Evolutionary conservation across 2,113 vertebrate species (phyloP), one percentile per base, ranked within the genome.

Genomic region (Halcyon senegalensis): DNA sequence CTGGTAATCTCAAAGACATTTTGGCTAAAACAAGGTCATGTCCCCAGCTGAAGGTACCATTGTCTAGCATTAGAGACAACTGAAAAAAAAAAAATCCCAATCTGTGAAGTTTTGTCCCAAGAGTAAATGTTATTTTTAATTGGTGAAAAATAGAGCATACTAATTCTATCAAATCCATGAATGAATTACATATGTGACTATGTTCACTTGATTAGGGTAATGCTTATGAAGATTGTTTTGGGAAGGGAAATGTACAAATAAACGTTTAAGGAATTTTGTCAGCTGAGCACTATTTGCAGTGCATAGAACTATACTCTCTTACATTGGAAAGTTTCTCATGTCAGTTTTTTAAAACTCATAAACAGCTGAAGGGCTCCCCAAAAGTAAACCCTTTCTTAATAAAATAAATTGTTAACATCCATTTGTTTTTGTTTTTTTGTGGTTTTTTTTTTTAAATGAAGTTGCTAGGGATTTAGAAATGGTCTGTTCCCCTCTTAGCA

Each of bases 151-250:
- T 96, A 90, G 96, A 97, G 95, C 96, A 94, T 93, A 63, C 76
- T 97, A 97, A 97, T 97, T 94, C 76, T 92, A 95, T 97, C 94
- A 96, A 96, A 95, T 92, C 83, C 89, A 16, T 93, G 94, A 97
- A 84, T 95, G 89, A 96, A 89, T 93, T 93, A 90, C 94, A 93
- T 95, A 96, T 96, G 96, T 92, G 95, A 51, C 94, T 89, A 16
- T 90, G 50, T 92, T 95, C 72, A 92, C 73, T 87, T 96, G 79
- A 94, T 97, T 97, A 94, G 27, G 7, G 37, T 68, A 84, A 92
- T 87, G 96, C 94, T 96, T 95, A 89, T 93, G 89, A 84, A 81
- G 64, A 92, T 80, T 83, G 17, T 90, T 96, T 92, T 84, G 31
- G 50, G 27, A 93, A 69, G 28, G 13, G 4, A 74, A 90, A 89